Evolutionary conservation across 2,888 invertebrate genomes (phyloP), one percentile per base, ranked within the genome.

Genomic region (Argyra leucocephala): DNA sequence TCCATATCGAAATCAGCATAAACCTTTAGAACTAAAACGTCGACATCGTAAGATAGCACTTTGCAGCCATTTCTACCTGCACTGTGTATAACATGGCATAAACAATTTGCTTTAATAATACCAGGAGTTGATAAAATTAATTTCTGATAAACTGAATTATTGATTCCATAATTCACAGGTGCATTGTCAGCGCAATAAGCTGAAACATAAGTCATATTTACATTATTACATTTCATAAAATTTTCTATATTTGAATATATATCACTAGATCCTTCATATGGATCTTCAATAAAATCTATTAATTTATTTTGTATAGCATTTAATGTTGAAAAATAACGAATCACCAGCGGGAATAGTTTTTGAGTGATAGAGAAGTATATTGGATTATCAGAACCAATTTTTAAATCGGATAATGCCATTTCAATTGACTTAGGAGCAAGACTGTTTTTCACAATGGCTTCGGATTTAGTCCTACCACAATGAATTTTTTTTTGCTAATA

Each of bases 31-130:
- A 59, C 22, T 23, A 59, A 22, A 2, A 22, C 1, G 22, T 59
- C 59, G 12, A 59, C 59, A 23, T 59, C 59, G 15, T 22, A 59
- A 10, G 9, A 7, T 22, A 59, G 22, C 3, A 7, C 22, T 58
- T 63, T 63, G 31, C 57, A 31, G n/a, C 26, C 63, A 63, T 58
- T 26, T 63, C 31, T 63, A 58, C 26, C 58, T 31, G 58, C 57
- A 58, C 58, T 63, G n/a, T 63, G 31, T 21, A 58, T 31, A n/a
- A 63, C 58, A 58, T 63, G 64, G 23, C 37, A 59, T n/a, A 37
- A 37, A 64, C 60, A 64, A 22, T 64, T 64, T n/a, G 59, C 37
- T 60, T 64, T 64, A 22, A 64, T 37, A 60, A 64, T 36, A 64
- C 57, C 57, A 64, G 64, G 48, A 57, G 21, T 23, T 64, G 9